phyloP scores from a whole-genome alignment of 2,797 vertebrate genomes.

The Amblyopsis hoosieri region DNA sequence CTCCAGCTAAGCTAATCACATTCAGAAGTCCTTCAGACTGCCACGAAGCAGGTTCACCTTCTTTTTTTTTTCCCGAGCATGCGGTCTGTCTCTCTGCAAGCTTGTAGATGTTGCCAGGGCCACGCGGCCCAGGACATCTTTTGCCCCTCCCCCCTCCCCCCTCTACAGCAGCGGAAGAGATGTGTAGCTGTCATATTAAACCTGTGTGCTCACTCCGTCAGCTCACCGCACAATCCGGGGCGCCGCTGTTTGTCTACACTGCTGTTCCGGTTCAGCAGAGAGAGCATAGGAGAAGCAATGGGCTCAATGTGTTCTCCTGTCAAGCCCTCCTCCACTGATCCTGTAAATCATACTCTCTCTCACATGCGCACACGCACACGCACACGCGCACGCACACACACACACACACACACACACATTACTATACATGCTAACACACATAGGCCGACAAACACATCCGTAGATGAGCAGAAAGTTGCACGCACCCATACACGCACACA shows the following conservation, averaged over 20 bases:
- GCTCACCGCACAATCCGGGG: constrained; percentile 67
- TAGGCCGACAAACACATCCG: background rate
- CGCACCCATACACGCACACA: background rate
- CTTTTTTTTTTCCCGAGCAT: too few relatives aligned
- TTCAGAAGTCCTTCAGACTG: too few relatives aligned
- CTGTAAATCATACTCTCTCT: constrained; percentile 58
- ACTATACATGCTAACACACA: background rate
- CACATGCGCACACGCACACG: constrained; percentile 4
- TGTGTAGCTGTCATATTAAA: constrained; percentile 78
- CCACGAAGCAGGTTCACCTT: too few relatives aligned
- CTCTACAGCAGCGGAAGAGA: constrained; percentile 55
- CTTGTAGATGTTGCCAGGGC: constrained; percentile 29
- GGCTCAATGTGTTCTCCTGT: constrained; percentile 73
- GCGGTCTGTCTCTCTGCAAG: too few relatives aligned
- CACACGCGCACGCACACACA: background rate
- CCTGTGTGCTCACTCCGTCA: constrained; percentile 74
- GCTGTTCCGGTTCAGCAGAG: constrained; percentile 78
- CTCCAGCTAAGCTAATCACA: too few relatives aligned
- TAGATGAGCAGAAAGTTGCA: background rate
- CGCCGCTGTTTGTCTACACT: constrained; percentile 76
- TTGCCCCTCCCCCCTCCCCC: constrained; percentile 18
- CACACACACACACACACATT: constrained; percentile 13
- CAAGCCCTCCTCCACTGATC: constrained; percentile 73
- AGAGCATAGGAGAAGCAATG: constrained; percentile 74
- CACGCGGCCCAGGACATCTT: constrained; percentile 51